Conservation (phyloP, 2,797 vertebrate species). For the Pitangus sulphuratus region DNA sequence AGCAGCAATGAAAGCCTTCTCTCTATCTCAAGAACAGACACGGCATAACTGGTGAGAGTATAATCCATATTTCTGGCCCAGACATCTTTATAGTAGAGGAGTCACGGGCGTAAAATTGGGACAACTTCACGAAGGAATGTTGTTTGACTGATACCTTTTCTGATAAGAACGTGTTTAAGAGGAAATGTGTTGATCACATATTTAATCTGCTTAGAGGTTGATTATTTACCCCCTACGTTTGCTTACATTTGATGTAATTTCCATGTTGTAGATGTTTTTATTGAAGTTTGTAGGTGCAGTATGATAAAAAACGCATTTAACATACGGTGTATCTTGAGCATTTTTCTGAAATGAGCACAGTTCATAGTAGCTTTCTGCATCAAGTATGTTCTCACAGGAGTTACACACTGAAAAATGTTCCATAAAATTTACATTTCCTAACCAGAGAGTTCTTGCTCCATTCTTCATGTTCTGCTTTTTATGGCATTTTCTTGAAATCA, state of each 20-base stretch:
- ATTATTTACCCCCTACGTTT: background rate
- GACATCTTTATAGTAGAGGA: background rate
- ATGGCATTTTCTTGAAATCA: background rate
- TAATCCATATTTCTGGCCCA: background rate
- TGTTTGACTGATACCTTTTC: background rate
- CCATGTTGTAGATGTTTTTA: background rate
- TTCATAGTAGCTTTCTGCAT: background rate
- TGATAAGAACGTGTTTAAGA: background rate
- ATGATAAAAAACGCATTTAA: background rate
- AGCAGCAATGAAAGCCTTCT: background rate
- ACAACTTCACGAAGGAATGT: background rate
- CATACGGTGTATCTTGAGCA: background rate
- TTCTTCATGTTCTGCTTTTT: background rate
- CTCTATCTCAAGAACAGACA: background rate
- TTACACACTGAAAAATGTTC: background rate
- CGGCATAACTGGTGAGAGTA: background rate
- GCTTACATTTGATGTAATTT: background rate
- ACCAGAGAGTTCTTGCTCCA: background rate
- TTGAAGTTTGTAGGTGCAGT: background rate
- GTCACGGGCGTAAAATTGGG: background rate
- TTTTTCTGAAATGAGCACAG: conserved; percentile 11
- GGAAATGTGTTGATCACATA: background rate
- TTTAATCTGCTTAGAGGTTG: background rate
- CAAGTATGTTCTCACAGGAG: background rate
- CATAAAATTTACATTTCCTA: background rate